phyloP scores from a whole-genome alignment of 2,113 vertebrate species.

The Otis tarda region DNA sequence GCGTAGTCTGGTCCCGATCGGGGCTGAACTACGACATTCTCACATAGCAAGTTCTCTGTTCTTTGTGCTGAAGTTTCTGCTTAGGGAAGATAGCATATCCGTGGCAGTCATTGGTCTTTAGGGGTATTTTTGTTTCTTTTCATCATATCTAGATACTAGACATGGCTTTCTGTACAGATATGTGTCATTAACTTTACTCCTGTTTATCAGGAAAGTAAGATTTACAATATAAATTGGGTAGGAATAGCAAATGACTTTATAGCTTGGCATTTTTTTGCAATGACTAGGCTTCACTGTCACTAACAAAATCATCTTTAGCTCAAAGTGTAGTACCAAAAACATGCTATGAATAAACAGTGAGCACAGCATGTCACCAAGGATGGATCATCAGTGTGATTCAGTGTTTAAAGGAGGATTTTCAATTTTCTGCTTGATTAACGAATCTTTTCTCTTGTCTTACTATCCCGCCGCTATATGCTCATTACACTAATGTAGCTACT shows the following conservation, averaged over 20 bases:
- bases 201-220: background rate
- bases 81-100: background rate
- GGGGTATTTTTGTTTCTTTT: background rate
- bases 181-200: background rate
- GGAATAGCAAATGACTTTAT: background rate
- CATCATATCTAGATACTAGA: background rate
- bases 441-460: background rate
- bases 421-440: constrained; percentile 1
- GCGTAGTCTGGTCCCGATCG: no score
- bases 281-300: background rate
- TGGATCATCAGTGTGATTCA: background rate
- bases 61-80: background rate
- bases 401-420: background rate
- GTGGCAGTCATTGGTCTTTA: background rate
- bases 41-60: background rate
- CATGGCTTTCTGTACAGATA: background rate
- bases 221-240: background rate
- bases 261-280: background rate
- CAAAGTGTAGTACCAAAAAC: background rate
- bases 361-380: background rate
- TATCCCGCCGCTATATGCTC: background rate
- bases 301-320: background rate
- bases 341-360: background rate
- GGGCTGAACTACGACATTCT: no score
- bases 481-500: background rate